Conservation (phyloP, 2,888 invertebrate species). For the Trissolcus japonicus region DNA sequence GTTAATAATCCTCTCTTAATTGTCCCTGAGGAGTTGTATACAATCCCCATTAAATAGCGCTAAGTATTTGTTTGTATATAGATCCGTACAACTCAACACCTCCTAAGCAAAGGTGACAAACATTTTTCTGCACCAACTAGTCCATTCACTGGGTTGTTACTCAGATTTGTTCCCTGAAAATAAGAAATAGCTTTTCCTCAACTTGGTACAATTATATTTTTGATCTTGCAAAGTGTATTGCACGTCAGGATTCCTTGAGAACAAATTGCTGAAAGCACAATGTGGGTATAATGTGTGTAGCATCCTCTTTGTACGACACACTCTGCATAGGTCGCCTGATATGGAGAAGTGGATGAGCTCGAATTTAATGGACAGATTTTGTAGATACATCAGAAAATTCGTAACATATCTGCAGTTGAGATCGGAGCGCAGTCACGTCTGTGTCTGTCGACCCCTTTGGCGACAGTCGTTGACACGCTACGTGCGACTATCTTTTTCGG, state of each 20-base stretch:
- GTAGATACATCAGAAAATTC: constrained; percentile 70
- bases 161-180: too few species aligned
- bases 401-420: constrained; percentile 67
- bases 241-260: not conserved
- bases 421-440: constrained; percentile 65
- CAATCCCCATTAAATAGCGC: constrained; percentile 73
- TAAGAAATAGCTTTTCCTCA: too few species aligned
- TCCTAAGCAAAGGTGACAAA: constrained; percentile 57
- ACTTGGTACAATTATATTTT: too few species aligned
- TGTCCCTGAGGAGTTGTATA: constrained; percentile 65
- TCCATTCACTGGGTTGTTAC: constrained; percentile 9
- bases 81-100: constrained; percentile 63
- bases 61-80: constrained; percentile 75
- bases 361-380: constrained; percentile 72
- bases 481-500: constrained; percentile 43
- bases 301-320: too few species aligned
- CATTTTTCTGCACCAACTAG: constrained; percentile 42
- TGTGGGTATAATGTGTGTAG: not conserved
- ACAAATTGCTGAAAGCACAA: not conserved
- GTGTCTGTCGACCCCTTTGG: constrained; percentile 50
- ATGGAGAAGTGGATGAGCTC: constrained; percentile 64
- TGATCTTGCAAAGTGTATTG: too few species aligned
- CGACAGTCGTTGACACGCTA: constrained; percentile 31
- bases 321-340: constrained; percentile 61
- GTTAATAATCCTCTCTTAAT: constrained; percentile 75